Percentiles rank a stretch among this genome's conserved stretches.
Evolutionary conservation across 2,888 invertebrate genomes (phyloP).

Genomic region (Microdon myrmicae): DNA sequence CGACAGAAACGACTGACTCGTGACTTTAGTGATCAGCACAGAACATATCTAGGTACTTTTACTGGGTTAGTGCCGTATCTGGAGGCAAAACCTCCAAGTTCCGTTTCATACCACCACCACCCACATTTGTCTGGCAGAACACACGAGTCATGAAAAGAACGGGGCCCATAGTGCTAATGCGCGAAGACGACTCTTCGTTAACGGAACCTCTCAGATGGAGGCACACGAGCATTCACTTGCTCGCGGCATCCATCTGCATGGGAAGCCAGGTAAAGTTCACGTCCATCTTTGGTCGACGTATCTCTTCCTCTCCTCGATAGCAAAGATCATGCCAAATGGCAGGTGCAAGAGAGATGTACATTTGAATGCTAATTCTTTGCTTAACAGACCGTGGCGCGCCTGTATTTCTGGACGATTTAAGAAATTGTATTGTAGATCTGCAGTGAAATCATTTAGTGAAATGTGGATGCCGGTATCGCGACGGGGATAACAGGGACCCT

Average conservation of each 20-base stretch:
- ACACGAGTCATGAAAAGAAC: slow-evolving; percentile 8
- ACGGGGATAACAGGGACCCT: neutral
- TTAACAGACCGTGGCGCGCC: slow-evolving; percentile 3
- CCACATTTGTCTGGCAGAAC: slow-evolving; percentile 31
- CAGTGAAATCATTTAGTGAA: slow-evolving; percentile 34
- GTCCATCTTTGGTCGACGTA: slow-evolving; percentile 23
- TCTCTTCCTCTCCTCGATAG: slow-evolving; percentile 7
- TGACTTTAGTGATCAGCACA: too few species aligned
- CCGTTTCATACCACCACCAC: slow-evolving; percentile 26
- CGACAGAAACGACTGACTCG: too few species aligned
- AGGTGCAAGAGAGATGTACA: slow-evolving; percentile 44
- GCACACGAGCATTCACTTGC: slow-evolving; percentile 28
- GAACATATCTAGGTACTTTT: too few species aligned
- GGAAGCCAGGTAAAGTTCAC: slow-evolving; percentile 51
- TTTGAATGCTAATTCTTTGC: slow-evolving; percentile 39
- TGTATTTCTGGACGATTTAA: neutral
- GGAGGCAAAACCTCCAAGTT: too few species aligned
- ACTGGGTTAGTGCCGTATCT: too few species aligned
- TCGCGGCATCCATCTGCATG: slow-evolving; percentile 27
- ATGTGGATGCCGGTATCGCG: slow-evolving; percentile 21
- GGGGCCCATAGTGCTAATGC: too few species aligned
- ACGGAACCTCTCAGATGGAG: slow-evolving; percentile 41
- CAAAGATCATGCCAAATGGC: slow-evolving; percentile 39
- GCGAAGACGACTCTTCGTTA: slow-evolving; percentile 52
- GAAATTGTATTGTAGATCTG: slow-evolving; percentile 22